Percentiles rank a stretch among this genome's conserved stretches.
Conservation (phyloP, 2,113 vertebrate species). For the Sialia sialis region DNA sequence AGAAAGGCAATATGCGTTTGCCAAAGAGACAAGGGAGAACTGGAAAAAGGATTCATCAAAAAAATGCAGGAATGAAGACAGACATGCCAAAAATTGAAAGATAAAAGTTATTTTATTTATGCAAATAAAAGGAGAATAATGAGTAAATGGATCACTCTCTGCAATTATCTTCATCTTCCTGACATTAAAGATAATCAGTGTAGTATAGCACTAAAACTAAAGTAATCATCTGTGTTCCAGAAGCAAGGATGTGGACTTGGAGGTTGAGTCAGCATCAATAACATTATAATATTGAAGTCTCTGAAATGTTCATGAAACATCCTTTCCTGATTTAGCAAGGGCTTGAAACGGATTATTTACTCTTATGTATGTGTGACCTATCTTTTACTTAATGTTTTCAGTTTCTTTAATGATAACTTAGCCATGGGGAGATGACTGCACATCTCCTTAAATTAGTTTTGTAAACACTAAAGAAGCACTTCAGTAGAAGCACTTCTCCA, state of each 20-base stretch:
- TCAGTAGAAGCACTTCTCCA: neutral
- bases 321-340: neutral
- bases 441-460: neutral
- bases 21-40: neutral
- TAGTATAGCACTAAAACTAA: neutral
- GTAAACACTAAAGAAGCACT: neutral
- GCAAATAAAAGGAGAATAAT: neutral
- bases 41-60: neutral
- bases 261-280: neutral
- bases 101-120: neutral
- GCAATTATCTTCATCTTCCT: neutral
- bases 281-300: neutral
- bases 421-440: neutral
- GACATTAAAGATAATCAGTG: neutral
- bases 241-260: neutral
- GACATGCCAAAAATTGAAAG: neutral
- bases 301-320: neutral
- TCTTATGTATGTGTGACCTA: neutral
- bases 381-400: neutral
- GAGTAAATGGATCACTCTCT: neutral
- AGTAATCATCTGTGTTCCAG: neutral
- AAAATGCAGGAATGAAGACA: neutral
- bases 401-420: neutral
- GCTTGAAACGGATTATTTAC: neutral
- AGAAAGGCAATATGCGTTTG: neutral